Evolutionary conservation across 2,113 vertebrate genomes (phyloP), one percentile per base, ranked within the genome.

Genomic region (Charina bottae): DNA sequence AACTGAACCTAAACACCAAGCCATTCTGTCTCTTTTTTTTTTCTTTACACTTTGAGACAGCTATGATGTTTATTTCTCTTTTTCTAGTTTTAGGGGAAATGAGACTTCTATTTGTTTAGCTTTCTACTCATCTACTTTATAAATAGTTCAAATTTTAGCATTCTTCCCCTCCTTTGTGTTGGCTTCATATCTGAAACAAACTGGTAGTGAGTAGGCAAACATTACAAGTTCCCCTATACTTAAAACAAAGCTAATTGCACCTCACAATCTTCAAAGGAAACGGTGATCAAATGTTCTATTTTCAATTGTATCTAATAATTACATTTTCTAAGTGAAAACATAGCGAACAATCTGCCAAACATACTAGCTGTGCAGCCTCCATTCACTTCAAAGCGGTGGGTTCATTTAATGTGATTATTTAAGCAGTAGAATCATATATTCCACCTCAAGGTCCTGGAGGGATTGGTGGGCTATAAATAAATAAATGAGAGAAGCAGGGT

Each of bases 1-100:
- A 98, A 97, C 97, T 96, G 97, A 97, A 97, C 96, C 97, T 98
- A 97, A 96, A 98, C 92, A 96, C 8, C 53, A 78, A 96, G 89
- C 93, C 89, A 95, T 96, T 94, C 88, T 96, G 97, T 92, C 19
- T 37, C 49, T 49, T 86, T 28, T 33, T 37, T 55, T n/a, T 84
- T 56, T 86, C 21, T 54, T 28, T 53, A 53, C 53, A n/a, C 53
- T 55, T 87, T 94, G 93, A 72, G 26, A 56, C 90, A 94, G 90
- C 88, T 89, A 54, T 95, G 95, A 96, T 86, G 49, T 96, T 97
- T 97, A 96, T 97, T 96, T 95, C 78, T 85, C 78, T 87, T 87
- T 91, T 10, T 94, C 59, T 93, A 90, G 95, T 96, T 92, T 94
- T 96, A 95, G 37, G 92, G n/a, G 93, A 97, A 97, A 97, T 93